Percentiles rank a stretch among this genome's conserved stretches.
Evolutionary conservation across 2,113 vertebrate species (phyloP).

Genomic region (Lasiurus borealis): DNA sequence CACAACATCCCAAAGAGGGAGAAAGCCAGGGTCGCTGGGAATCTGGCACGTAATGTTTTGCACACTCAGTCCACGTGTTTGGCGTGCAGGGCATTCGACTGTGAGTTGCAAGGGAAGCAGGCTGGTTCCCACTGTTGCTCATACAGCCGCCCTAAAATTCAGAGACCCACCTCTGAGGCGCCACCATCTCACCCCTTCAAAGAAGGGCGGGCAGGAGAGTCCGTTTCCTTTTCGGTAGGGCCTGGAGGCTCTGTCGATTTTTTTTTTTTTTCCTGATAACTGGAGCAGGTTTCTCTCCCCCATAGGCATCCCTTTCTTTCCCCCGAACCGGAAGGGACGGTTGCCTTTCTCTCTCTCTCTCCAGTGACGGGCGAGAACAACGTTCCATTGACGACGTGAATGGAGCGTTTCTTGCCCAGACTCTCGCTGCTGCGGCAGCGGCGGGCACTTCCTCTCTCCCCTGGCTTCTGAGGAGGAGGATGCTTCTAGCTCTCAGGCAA

Average conservation of each 20-base stretch:
- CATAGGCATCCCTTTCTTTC: slow-evolving; percentile 77
- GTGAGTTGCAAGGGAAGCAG: slow-evolving; percentile 90
- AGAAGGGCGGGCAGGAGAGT: neutral
- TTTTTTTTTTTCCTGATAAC: slow-evolving; percentile 30
- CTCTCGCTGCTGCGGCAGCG: neutral
- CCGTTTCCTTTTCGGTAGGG: neutral
- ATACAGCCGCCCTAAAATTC: slow-evolving; percentile 85
- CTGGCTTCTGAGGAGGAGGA: slow-evolving; percentile 8
- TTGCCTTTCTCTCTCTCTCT: slow-evolving; percentile 76
- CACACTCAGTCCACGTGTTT: slow-evolving; percentile 95
- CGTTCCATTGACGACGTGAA: slow-evolving; percentile 74
- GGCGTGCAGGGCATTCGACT: slow-evolving; percentile 90
- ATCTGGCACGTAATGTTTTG: slow-evolving; percentile 97
- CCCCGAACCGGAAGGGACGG: slow-evolving; percentile 68
- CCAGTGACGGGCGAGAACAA: slow-evolving; percentile 53
- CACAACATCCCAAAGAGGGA: slow-evolving; percentile 93
- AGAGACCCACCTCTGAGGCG: slow-evolving; percentile 39
- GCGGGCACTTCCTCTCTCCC: slow-evolving; percentile 13
- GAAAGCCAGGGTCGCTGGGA: slow-evolving; percentile 93
- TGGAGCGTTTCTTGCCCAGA: slow-evolving; percentile 71
- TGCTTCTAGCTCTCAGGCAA: neutral
- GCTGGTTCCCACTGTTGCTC: slow-evolving; percentile 81
- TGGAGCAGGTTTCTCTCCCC: slow-evolving; percentile 63
- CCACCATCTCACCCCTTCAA: neutral
- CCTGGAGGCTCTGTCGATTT: neutral